Conservation (phyloP, 2,888 invertebrate genomes). For the Eretmocerus hayati region DNA sequence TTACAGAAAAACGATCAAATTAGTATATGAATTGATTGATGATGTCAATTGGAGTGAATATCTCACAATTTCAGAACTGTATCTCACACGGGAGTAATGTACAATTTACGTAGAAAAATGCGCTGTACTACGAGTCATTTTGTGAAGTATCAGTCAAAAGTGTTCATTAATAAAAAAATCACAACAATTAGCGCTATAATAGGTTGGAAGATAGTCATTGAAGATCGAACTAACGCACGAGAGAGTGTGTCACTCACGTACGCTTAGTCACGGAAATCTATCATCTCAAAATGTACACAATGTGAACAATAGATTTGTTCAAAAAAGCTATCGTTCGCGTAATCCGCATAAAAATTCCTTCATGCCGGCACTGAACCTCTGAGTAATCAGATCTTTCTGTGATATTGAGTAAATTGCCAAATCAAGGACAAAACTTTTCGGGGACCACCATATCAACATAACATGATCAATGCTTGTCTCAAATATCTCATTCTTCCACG, state of each 20-base stretch:
- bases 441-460: no score
- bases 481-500: no score
- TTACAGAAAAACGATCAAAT: conserved; percentile 20
- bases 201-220: conserved; percentile 19
- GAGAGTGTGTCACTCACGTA: conserved; percentile 15
- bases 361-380: background rate
- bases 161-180: conserved; percentile 20
- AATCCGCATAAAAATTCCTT: conserved; percentile 6
- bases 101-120: conserved; percentile 18
- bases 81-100: conserved; percentile 20
- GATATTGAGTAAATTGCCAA: conserved; percentile 1
- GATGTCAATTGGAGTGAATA: conserved; percentile 9
- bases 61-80: conserved; percentile 4
- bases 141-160: conserved; percentile 12
- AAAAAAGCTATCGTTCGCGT: conserved; percentile 11
- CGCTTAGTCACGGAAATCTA: conserved; percentile 13
- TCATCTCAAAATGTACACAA: conserved; percentile 13
- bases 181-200: conserved; percentile 11
- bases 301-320: conserved; percentile 17
- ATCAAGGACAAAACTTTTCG: no score
- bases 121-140: conserved; percentile 5
- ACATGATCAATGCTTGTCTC: no score
- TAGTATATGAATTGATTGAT: conserved; percentile 15
- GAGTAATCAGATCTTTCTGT: background rate
- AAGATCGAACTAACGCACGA: conserved; percentile 21